Conservation (phyloP, 2,888 invertebrate genomes). For the Cantharis flavilabris region DNA sequence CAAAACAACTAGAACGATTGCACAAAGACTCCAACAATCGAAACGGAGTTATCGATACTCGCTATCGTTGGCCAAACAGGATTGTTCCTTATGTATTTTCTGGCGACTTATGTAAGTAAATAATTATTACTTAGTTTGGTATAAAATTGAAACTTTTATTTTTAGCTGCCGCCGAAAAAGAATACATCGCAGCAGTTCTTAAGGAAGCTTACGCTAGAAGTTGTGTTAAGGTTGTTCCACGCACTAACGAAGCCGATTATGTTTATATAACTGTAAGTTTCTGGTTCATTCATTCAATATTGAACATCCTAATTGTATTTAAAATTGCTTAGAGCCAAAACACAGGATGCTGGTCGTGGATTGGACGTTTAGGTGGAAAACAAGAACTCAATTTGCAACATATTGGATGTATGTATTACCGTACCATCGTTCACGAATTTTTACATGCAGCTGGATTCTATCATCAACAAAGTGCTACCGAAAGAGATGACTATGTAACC, state of each 20-base stretch:
- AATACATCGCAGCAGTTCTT: background rate
- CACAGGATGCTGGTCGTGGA: conserved; percentile 21
- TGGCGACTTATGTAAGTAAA: background rate
- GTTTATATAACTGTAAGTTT: conserved; percentile 4
- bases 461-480: too few species aligned
- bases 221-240: background rate
- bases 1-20: background rate
- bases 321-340: conserved; percentile 1
- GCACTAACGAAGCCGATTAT: background rate
- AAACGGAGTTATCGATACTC: background rate
- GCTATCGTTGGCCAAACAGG: background rate
- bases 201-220: background rate
- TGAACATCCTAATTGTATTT: background rate
- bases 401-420: conserved; percentile 62
- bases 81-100: background rate
- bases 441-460: conserved; percentile 63
- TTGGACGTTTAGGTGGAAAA: conserved; percentile 22
- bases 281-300: background rate
- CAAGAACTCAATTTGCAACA: conserved; percentile 45
- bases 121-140: background rate
- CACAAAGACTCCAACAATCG: background rate
- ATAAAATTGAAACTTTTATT: background rate
- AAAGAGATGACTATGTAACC: too few species aligned
- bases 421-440: conserved; percentile 77
- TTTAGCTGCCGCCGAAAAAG: background rate